phyloP scores from a whole-genome alignment of 2,888 invertebrate genomes.

The Itoplectis maculator region DNA sequence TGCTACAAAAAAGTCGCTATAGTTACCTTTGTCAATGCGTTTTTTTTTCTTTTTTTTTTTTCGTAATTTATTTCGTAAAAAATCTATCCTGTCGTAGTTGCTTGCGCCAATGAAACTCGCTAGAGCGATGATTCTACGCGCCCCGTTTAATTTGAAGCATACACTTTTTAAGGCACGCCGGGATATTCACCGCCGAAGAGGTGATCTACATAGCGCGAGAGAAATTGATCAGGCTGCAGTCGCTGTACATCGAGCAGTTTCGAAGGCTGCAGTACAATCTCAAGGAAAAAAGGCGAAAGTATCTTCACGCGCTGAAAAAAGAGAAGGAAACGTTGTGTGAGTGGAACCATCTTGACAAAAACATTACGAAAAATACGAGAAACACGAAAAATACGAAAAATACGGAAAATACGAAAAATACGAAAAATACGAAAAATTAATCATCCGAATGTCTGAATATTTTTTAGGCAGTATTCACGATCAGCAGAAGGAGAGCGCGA shows the following conservation, averaged over 20 bases:
- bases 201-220: constrained; percentile 91
- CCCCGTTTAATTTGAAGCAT: constrained; percentile 79
- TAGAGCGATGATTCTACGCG: constrained; percentile 72
- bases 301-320: constrained; percentile 89
- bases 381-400: not conserved
- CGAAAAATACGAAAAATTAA: not conserved
- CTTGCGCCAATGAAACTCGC: constrained; percentile 74
- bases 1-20: no score
- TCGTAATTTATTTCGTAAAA: not conserved
- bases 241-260: constrained; percentile 93
- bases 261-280: constrained; percentile 90
- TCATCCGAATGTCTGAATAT: not conserved
- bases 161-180: constrained; percentile 90
- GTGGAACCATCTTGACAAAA: no score
- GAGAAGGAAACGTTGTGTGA: constrained; percentile 93
- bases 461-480: constrained; percentile 90
- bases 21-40: not conserved
- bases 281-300: constrained; percentile 90
- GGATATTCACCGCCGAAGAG: constrained; percentile 95
- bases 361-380: not conserved
- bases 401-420: constrained; percentile 9
- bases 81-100: constrained; percentile 74
- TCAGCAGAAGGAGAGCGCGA: constrained; percentile 89
- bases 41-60: constrained; percentile 11
- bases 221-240: constrained; percentile 91